Base-by-base conservation (phyloP, 2,888 invertebrate genomes). In the Petrophora chlorosata region DNA sequence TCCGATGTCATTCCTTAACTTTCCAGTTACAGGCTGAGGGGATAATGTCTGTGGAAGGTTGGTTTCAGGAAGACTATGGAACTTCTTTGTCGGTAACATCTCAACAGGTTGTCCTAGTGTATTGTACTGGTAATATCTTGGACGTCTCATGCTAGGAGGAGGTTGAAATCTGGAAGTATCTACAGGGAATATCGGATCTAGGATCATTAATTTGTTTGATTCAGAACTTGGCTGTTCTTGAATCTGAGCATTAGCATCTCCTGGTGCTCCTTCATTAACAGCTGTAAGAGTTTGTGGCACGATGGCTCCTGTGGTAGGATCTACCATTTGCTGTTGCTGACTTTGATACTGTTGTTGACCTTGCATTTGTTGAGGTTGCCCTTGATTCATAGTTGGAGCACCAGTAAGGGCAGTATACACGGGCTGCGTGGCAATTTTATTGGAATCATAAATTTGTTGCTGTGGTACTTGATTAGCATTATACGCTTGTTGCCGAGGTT, bases 51-150 rank as follows among this genome's bases (percentile, higher is more conserved):
- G 86, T 0, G 83, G 87, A 12, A 79, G 54, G 25, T 43, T 52
- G 9, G 76, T 70, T 41, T 69, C 68, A 8, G 49, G 51, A n/a
- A 61, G 55, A 12, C 53, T 51, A 14, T 70, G 74, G 47, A 73
- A 87, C 26, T 67, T 40, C 25, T 63, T 64, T 1, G 76, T 73
- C 10, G 83, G 76, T n/a, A 80, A n/a, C 61, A 79, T 65, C 56
- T 86, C 71, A 15, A 88, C 64, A 14, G 85, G 85, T 53, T 88
- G 88, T 2, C 88, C 89, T 22, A 89, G 67, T n/a, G 86, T 85
- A 44, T 89, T 88, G 48, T 77, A 86, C 4, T 76, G 61, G 16
- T 61, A 70, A 53, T 57, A 56, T 15, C 53, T 62, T 45, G 67
- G 51, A 1, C 54, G 59, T 29, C 63, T 70, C 12, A 57, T 43